Evolutionary conservation across 2,888 invertebrate species (phyloP).

Genomic region (Rotaria sp.): DNA sequence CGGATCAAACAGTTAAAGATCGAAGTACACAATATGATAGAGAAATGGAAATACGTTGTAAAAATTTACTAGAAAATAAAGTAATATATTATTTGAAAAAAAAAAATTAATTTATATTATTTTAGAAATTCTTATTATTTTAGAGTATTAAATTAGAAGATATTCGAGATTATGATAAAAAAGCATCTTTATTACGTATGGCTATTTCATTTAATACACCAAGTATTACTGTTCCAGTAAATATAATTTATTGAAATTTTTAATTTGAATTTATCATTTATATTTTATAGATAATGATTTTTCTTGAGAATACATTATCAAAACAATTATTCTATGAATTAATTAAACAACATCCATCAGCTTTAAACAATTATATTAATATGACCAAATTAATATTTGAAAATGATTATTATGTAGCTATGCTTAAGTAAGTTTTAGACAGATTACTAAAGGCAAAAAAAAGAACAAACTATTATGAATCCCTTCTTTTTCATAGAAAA

Average conservation of each 20-base stretch:
- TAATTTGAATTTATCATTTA: no score
- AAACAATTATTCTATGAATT: neutral
- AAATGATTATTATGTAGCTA: neutral
- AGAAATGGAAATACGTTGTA: neutral
- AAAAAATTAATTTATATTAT: no score
- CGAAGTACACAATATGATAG: neutral
- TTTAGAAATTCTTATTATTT: neutral
- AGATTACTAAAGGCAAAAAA: no score
- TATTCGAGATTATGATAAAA: conserved; percentile 10
- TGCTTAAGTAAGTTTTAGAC: neutral
- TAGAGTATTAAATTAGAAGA: neutral
- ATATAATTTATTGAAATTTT: neutral
- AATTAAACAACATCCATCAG: conserved; percentile 13
- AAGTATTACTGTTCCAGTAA: neutral
- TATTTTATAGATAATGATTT: neutral
- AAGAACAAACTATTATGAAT: no score
- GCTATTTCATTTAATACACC: conserved; percentile 1
- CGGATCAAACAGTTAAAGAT: neutral
- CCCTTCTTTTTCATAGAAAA: no score
- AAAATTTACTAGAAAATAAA: neutral
- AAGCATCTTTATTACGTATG: neutral
- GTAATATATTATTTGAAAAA: neutral
- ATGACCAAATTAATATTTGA: neutral
- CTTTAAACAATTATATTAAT: neutral
- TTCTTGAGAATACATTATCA: conserved; percentile 23